Conservation (phyloP, 2,797 vertebrate species). For the Poecilia gillii region DNA sequence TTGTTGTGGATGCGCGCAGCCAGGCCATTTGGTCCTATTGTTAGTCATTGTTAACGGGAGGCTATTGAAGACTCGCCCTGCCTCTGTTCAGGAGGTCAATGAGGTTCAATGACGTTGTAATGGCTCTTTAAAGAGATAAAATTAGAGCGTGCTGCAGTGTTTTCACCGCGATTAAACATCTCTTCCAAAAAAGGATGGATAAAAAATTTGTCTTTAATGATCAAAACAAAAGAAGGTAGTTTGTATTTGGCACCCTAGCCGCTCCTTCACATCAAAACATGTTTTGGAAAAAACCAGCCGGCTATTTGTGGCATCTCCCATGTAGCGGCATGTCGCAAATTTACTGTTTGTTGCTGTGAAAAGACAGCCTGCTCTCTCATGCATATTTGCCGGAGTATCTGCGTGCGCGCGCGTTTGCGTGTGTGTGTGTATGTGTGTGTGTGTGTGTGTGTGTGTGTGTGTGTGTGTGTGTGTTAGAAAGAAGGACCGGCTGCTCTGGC, state of each 20-base stretch:
- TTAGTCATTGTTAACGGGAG: constrained; percentile 70
- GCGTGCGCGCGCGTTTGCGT: neutral
- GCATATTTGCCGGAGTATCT: constrained; percentile 30
- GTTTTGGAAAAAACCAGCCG: constrained; percentile 59
- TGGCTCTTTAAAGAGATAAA: constrained; percentile 64
- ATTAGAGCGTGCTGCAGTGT: constrained; percentile 23
- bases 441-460: constrained; percentile 16
- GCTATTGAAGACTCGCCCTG: constrained; percentile 57
- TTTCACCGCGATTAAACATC: constrained; percentile 36
- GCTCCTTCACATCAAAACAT: constrained; percentile 59
- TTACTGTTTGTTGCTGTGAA: constrained; percentile 69
- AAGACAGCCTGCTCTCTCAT: constrained; percentile 55
- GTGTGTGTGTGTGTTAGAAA: constrained; percentile 40
- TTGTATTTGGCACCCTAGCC: constrained; percentile 8
- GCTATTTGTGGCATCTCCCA: constrained; percentile 67
- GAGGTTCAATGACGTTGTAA: constrained; percentile 69
- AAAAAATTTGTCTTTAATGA: constrained; percentile 7
- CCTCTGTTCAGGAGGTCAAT: constrained; percentile 66
- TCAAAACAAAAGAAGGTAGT: constrained; percentile 23
- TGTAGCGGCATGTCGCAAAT: constrained; percentile 69
- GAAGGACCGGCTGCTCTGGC: constrained; percentile 61
- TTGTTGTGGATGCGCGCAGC: constrained; percentile 73
- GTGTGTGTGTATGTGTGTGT: constrained; percentile 16
- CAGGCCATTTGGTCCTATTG: constrained; percentile 81
- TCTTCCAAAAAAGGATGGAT: constrained; percentile 3